A percentile compares a stretch with the other conserved stretches of the same genome.
phyloP scores from a whole-genome alignment of 2,113 vertebrate genomes.

The Festucalex cinctus region DNA sequence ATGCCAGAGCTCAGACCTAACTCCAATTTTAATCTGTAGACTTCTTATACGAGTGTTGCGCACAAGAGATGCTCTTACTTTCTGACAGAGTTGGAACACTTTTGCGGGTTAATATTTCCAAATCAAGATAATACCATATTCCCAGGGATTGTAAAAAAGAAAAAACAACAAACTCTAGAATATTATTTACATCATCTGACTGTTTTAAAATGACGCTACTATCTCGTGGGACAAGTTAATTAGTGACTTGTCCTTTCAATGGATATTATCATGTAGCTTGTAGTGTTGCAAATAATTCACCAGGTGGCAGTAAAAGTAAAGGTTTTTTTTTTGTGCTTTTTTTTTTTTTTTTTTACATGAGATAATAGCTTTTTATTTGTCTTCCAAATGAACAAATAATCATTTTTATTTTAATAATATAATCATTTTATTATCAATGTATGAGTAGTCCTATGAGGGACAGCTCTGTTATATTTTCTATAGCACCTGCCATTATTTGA shows the following conservation, averaged over 20 bases:
- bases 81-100: background rate
- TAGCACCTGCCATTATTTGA: no score
- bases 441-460: no score
- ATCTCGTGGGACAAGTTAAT: background rate
- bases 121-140: background rate
- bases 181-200: background rate
- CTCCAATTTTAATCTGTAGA: background rate
- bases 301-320: conserved; percentile 33
- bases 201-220: background rate
- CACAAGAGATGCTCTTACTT: background rate
- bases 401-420: no score
- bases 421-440: no score
- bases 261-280: background rate
- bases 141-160: background rate
- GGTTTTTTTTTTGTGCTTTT: background rate
- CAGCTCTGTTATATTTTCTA: no score
- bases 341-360: no score
- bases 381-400: background rate
- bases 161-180: background rate
- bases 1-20: no score
- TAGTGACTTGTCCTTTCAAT: no score
- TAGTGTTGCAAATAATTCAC: conserved; percentile 3
- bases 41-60: background rate
- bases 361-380: background rate
- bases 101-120: background rate